A percentile compares a stretch with the other conserved stretches of the same genome.
Conservation (phyloP, 2,888 invertebrate species). For the Caenorhabditis sp. region DNA sequence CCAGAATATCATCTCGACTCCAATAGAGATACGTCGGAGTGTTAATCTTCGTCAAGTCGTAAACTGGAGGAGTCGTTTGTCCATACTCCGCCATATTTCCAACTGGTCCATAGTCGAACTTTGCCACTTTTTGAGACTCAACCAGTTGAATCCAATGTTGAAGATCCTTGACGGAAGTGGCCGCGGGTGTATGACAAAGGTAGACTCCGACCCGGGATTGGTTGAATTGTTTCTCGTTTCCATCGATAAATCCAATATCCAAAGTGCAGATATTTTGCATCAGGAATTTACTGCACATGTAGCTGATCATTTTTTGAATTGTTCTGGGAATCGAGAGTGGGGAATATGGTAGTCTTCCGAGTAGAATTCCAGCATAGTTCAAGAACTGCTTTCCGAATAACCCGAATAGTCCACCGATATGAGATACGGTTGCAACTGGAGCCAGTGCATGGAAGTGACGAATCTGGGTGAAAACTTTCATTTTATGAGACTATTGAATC, state of each 20-base stretch:
- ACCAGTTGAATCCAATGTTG: slow-evolving; percentile 73
- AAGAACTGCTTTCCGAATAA: slow-evolving; percentile 64
- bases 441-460: slow-evolving; percentile 81
- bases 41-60: slow-evolving; percentile 75
- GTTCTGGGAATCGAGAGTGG: slow-evolving; percentile 66
- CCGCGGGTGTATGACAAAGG: slow-evolving; percentile 72
- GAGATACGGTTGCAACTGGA: slow-evolving; percentile 81
- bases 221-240: slow-evolving; percentile 70
- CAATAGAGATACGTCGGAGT: slow-evolving; percentile 80
- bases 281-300: slow-evolving; percentile 68
- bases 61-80: slow-evolving; percentile 75
- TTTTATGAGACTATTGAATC: neutral
- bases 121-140: slow-evolving; percentile 65
- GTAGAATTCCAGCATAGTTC: slow-evolving; percentile 54
- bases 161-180: slow-evolving; percentile 72
- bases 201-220: slow-evolving; percentile 70
- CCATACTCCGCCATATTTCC: slow-evolving; percentile 67
- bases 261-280: slow-evolving; percentile 67
- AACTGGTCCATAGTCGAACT: slow-evolving; percentile 68
- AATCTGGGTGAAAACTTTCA: slow-evolving; percentile 64
- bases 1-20: slow-evolving; percentile 79
- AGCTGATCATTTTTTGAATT: slow-evolving; percentile 65
- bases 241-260: slow-evolving; percentile 73
- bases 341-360: slow-evolving; percentile 66
- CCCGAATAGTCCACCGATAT: slow-evolving; percentile 80